Base-by-base conservation (phyloP, 2,113 vertebrate species). In the Triplophysa dalaica region DNA sequence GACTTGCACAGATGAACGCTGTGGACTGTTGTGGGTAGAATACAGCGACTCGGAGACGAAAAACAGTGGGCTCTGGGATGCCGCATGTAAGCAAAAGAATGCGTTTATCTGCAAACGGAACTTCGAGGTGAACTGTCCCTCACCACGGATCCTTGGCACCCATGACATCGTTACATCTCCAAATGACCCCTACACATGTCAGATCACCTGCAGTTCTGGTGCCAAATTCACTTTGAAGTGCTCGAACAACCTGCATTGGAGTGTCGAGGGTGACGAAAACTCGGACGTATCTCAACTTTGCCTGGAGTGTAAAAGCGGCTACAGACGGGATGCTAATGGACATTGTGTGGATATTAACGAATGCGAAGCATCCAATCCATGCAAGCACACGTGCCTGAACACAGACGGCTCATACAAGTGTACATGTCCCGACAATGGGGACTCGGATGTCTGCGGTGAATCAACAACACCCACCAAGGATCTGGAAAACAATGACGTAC, bases 311-410 rank as follows among this genome's bases (percentile, higher is more conserved):
- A 1, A 26, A 0, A 0, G 0, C 8, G 91, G 89, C 13, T 89
- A 80, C 45, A 70, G 26, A 29, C 85, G 68, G 0, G 24, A 89
- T 3, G 1, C 6, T 0, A 72, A 43, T 0, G 89, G 80, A 19
- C 52, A 16, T 2, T 93, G 92, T n/a, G 78, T 77, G 52, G 87
- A 90, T 48, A 10, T 89, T 0, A 60, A 91, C 10, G 85, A 91
- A 84, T 93, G 91, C 63, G 1, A 21, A 62, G 29, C 60, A 33
- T 0, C 24, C 0, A n/a, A 16, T 8, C 16, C 62, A 11, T 93
- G 91, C 75, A 33, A 21, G 17, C 45, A 70, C 16, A 0, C 0
- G 17, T 93, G 92, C 58, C 22, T 75, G 6, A 90, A 91, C 83
- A 86, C 85, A 0, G 11, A 6, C 1, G 90, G 90, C 24, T 92